phyloP scores from a whole-genome alignment of 30 jellyfish, hydroid and myxozoan genomes.

The Aurelia coerulea region DNA sequence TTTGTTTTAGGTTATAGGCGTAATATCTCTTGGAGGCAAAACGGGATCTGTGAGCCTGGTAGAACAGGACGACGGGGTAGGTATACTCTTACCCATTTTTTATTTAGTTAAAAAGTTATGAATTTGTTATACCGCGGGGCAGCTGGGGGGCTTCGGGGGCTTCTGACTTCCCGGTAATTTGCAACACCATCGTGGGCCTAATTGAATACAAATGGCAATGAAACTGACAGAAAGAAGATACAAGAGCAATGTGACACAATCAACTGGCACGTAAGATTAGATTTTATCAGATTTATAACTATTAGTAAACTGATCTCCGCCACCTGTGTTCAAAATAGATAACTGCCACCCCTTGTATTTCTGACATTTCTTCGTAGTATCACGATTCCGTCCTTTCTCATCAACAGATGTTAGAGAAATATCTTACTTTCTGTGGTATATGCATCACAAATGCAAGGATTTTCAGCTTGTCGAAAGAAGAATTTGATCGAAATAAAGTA shows the following conservation, averaged over 20 bases:
- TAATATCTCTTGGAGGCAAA: slow-evolving; percentile 68
- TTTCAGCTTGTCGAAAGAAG: slow-evolving; percentile 80
- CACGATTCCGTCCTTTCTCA: neutral
- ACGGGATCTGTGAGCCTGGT: slow-evolving; percentile 53
- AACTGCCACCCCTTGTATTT: no score
- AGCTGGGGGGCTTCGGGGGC: no score
- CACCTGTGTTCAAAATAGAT: no score
- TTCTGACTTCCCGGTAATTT: no score
- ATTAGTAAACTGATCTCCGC: no score
- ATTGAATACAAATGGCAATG: no score
- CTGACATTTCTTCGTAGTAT: neutral
- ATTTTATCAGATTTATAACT: no score
- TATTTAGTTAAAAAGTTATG: neutral
- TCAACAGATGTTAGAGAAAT: slow-evolving; percentile 73
- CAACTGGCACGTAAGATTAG: no score
- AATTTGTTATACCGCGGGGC: neutral
- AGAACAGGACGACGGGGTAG: slow-evolving; percentile 66
- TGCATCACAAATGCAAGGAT: slow-evolving; percentile 81
- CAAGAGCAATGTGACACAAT: no score
- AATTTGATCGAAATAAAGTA: slow-evolving; percentile 95
- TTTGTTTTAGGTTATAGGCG: slow-evolving; percentile 56
- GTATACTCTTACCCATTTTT: neutral
- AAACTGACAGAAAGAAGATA: no score
- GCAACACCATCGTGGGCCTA: no score
- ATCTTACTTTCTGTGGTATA: slow-evolving; percentile 86